These are phyloP conservation scores for Gobio occitaniae DNA, from an alignment of 2,797 vertebrate species.

Conservation along the genomic window DNA sequence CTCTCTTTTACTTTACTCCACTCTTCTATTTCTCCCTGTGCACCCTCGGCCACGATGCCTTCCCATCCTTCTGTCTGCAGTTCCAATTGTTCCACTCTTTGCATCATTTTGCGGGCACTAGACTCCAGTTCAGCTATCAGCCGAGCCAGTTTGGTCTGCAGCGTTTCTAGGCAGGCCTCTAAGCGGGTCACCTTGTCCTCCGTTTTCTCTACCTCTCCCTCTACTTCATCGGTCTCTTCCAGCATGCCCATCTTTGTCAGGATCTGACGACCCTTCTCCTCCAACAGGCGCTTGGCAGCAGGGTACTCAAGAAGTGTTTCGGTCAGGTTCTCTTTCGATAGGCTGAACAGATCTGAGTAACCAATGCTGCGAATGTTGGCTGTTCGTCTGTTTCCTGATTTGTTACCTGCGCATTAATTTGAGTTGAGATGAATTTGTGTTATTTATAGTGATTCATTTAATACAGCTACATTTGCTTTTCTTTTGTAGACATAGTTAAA, in stretches of 20 bases:
- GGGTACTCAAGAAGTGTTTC: slow-evolving; percentile 90
- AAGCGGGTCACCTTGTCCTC: slow-evolving; percentile 68
- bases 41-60: slow-evolving; percentile 51
- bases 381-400: slow-evolving; percentile 90
- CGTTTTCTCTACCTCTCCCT: slow-evolving; percentile 65
- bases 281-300: slow-evolving; percentile 83
- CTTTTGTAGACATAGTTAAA: background rate
- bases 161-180: slow-evolving; percentile 74
- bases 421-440: background rate
- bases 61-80: slow-evolving; percentile 70
- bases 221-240: slow-evolving; percentile 68
- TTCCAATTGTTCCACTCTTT: slow-evolving; percentile 82
- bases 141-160: slow-evolving; percentile 83
- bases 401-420: slow-evolving; percentile 81
- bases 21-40: slow-evolving; percentile 45
- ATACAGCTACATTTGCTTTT: background rate
- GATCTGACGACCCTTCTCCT: slow-evolving; percentile 91
- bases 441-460: background rate
- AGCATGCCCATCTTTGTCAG: slow-evolving; percentile 90
- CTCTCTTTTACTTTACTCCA: slow-evolving; percentile 23
- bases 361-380: slow-evolving; percentile 94
- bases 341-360: slow-evolving; percentile 92
- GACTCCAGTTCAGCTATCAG: slow-evolving; percentile 85
- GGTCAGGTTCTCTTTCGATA: slow-evolving; percentile 90
- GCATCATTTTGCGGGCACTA: slow-evolving; percentile 81